Base-by-base conservation (phyloP, 2,888 invertebrate genomes). In the Plutella xylostella region DNA sequence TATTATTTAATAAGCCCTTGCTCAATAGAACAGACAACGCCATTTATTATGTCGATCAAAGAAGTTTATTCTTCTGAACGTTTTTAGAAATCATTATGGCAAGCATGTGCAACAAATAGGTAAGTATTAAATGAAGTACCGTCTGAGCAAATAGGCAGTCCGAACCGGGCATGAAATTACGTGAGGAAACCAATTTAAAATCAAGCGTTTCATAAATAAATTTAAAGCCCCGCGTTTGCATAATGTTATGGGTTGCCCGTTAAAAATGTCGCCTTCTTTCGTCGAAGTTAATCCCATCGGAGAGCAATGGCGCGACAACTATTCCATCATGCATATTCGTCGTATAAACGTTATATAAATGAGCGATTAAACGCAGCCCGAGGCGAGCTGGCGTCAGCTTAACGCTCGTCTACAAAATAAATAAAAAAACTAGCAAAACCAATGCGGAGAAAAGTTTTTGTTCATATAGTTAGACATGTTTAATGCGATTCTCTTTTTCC, bases 271-370 rank as follows among this genome's bases (percentile, higher is more conserved):
- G 15, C 6, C 39, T n/a, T 39, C 14, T 39, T 14, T 25, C 39
- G 9, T 39, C 25, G 17, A n/a, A 34, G 19, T n/a, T 70, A 68
- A 78, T 74, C 66, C 69, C 61, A 72, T 75, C 76, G 61, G 62
- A 59, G 68, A 65, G 65, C 72, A 76, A 77, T 72, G 72, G 63
- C 53, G 63, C 65, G 75, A 73, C 77, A 76, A 70, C 61, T 60
- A 60, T 56, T 51, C 55, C 70, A 55, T 74, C 71, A 73, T 72
- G 66, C 68, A 70, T 74, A 74, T 74, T 73, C 72, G 63, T 72
- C 61, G 63, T 60, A 65, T 72, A 76, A 75, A 71, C 65, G 65
- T 75, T 74, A 76, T 72, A 68, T 67, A 63, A 75, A 76, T 73
- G 75, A 76, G 63, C 72, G 78, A 79, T 82, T 80, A 78, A 63